Evolutionary conservation across 2,888 invertebrate species (phyloP).

Genomic region (Nephrocerus scutellatus): DNA sequence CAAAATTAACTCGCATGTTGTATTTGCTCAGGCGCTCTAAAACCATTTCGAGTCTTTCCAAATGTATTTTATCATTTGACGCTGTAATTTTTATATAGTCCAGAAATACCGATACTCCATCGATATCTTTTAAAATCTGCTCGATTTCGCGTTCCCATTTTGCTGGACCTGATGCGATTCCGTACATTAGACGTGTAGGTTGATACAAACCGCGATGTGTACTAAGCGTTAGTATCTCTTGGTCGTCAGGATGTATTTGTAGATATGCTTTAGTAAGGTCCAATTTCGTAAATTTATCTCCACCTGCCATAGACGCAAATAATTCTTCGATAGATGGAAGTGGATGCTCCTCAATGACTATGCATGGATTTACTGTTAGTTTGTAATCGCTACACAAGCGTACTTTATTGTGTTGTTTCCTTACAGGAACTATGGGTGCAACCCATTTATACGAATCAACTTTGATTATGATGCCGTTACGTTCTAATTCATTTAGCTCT

Average conservation of each 20-base stretch:
- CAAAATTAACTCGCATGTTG: constrained; percentile 26
- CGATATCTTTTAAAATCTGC: constrained; percentile 24
- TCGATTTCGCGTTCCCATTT: constrained; percentile 32
- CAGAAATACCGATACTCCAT: constrained; percentile 29
- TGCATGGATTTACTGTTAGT: constrained; percentile 25
- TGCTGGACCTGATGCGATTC: constrained; percentile 32
- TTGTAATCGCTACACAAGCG: constrained; percentile 24
- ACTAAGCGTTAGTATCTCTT: constrained; percentile 30
- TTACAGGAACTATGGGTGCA: constrained; percentile 32
- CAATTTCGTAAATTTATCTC: constrained; percentile 24
- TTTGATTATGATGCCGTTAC: constrained; percentile 11
- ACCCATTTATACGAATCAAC: constrained; percentile 28
- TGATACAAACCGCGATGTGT: constrained; percentile 35
- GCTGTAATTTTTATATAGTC: constrained; percentile 30
- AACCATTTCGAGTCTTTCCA: constrained; percentile 23
- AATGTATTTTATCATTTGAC: constrained; percentile 21
- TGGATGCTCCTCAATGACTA: constrained; percentile 26
- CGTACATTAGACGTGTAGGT: constrained; percentile 31
- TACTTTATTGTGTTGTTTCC: constrained; percentile 26
- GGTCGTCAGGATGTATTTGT: constrained; percentile 30
- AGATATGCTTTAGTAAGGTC: constrained; percentile 35
- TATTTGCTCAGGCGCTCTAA: constrained; percentile 22
- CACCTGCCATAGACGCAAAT: constrained; percentile 24
- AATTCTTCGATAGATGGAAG: constrained; percentile 25
- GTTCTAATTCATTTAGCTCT: constrained; percentile 19